Evolutionary conservation across 2,888 invertebrate species (phyloP).

Genomic region (Suillia variegata): DNA sequence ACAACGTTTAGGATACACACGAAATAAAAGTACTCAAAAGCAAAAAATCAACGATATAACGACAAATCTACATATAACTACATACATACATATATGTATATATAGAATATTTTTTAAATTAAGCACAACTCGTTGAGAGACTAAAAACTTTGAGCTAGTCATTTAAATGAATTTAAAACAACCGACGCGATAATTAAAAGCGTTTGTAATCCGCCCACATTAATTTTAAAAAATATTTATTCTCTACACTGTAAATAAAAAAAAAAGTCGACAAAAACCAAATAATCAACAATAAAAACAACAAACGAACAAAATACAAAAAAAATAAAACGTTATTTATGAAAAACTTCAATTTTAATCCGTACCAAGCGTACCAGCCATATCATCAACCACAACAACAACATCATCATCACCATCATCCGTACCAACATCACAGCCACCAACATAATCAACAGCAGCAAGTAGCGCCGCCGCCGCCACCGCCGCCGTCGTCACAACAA

Average conservation of each 20-base stretch:
- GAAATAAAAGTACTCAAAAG: too few relatives aligned
- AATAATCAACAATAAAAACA: too few relatives aligned
- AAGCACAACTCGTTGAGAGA: not conserved
- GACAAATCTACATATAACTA: not conserved
- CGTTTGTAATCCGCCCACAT: constrained; percentile 21
- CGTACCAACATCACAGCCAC: constrained; percentile 38
- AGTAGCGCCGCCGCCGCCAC: constrained; percentile 28
- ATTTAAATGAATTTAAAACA: constrained; percentile 5
- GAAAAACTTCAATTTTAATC: constrained; percentile 47
- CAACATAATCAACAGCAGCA: constrained; percentile 33
- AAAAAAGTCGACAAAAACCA: too few relatives aligned
- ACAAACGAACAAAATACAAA: constrained; percentile 32
- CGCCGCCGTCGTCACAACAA: constrained; percentile 24
- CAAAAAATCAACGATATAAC: not conserved
- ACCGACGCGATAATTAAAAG: not conserved
- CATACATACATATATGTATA: not conserved
- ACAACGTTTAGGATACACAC: too few relatives aligned
- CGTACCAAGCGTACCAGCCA: constrained; percentile 49
- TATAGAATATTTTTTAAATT: not conserved
- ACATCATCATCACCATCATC: constrained; percentile 30
- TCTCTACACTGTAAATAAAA: not conserved
- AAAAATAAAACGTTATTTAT: constrained; percentile 30
- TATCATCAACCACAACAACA: constrained; percentile 24
- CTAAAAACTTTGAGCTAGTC: constrained; percentile 34
- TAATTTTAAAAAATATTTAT: not conserved